These are phyloP conservation scores for Petrosia ficiformis DNA, from an alignment of 37 sponge, comb jelly and placozoan species.

Conservation along the genomic window DNA sequence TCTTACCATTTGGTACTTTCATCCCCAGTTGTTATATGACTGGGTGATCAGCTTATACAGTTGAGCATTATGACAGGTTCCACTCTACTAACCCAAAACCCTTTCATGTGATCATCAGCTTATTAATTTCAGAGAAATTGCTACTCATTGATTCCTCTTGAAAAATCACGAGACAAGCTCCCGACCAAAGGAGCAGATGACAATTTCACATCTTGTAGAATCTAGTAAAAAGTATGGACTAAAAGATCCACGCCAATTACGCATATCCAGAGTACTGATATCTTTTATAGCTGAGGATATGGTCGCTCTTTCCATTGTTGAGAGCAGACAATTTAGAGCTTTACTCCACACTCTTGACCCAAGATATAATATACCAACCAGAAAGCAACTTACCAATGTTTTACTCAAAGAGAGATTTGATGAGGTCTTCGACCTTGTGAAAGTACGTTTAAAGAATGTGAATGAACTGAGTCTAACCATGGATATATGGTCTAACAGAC, in stretches of 20 bases:
- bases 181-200: neutral
- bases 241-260: conserved; percentile 5
- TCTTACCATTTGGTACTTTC: no score
- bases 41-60: no score
- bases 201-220: neutral
- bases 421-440: neutral
- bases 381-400: neutral
- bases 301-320: neutral
- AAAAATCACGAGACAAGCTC: conserved; percentile 11
- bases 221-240: conserved; percentile 23
- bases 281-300: conserved; percentile 2
- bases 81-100: neutral
- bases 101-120: no score
- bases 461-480: neutral
- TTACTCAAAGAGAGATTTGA: neutral
- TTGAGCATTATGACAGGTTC: neutral
- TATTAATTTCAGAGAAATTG: no score
- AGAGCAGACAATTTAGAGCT: neutral
- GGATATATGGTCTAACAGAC: conserved; percentile 5
- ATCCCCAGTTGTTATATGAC: no score
- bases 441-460: neutral
- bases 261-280: neutral
- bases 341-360: neutral
- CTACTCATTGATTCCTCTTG: neutral
- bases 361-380: neutral